Percentiles rank a stretch among this genome's conserved stretches.
phyloP scores from a whole-genome alignment of 2,113 vertebrate genomes.

The Phyllostomus discolor region DNA sequence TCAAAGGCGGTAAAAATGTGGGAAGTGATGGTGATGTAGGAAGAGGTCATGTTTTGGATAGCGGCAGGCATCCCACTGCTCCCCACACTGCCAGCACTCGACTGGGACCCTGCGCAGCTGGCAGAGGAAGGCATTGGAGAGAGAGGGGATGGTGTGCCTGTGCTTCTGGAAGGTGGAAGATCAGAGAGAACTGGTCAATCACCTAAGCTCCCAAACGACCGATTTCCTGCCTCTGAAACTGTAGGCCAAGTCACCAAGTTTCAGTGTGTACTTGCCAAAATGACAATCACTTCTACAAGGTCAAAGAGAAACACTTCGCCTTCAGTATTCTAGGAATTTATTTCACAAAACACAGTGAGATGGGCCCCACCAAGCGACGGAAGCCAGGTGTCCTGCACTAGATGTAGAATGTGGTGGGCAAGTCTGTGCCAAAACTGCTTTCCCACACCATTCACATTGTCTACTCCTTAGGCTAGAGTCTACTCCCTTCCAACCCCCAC shows the following conservation, averaged over 20 bases:
- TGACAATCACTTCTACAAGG: background rate
- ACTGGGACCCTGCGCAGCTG: conserved; percentile 79
- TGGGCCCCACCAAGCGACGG: background rate
- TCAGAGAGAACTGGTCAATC: background rate
- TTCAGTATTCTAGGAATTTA: background rate
- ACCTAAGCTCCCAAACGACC: background rate
- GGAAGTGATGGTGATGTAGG: conserved; percentile 92
- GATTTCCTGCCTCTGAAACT: background rate
- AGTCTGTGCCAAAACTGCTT: fast-evolving
- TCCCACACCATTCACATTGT: background rate
- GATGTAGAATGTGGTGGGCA: background rate
- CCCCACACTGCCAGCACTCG: conserved; percentile 72
- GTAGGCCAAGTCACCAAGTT: background rate
- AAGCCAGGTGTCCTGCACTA: background rate
- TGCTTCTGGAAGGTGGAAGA: conserved; percentile 78
- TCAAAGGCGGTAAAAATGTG: conserved; percentile 89
- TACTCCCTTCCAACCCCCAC: background rate
- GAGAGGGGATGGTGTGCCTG: conserved; percentile 83
- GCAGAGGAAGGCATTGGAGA: conserved; percentile 87
- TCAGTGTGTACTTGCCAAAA: background rate
- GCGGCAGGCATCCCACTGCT: conserved; percentile 65
- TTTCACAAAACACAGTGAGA: background rate
- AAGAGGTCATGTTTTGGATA: conserved; percentile 87
- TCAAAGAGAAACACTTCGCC: background rate
- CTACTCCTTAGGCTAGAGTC: background rate